Evolutionary conservation across 1,140 invertebrate genomes (phyloP).

Genomic region (Solenopsis invicta): DNA sequence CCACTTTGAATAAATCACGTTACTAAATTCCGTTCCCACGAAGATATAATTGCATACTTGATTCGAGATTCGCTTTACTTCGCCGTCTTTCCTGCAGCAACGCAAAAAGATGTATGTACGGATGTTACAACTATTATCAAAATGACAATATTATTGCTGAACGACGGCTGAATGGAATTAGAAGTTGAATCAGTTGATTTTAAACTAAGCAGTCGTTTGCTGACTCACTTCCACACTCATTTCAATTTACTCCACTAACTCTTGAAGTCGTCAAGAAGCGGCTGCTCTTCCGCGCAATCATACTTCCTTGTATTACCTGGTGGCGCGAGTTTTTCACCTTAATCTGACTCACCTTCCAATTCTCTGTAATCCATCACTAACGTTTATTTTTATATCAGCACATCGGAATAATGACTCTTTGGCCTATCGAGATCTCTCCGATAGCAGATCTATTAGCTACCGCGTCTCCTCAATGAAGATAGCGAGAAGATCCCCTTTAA

Average conservation of each 20-base stretch:
- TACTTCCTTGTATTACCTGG: conserved; percentile 19
- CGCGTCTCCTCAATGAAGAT: background rate
- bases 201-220: conserved; percentile 46
- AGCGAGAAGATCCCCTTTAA: conserved; percentile 25
- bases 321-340: conserved; percentile 9
- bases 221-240: conserved; percentile 48
- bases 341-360: background rate
- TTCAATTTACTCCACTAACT: conserved; percentile 31
- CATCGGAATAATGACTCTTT: background rate
- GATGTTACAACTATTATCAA: conserved; percentile 18
- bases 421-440: background rate
- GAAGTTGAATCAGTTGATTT: conserved; percentile 32
- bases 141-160: conserved; percentile 25
- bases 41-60: conserved; percentile 2
- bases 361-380: conserved; percentile 6
- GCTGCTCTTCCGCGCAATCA: conserved; percentile 28
- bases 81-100: background rate
- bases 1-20: background rate
- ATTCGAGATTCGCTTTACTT: background rate
- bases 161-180: conserved; percentile 10
- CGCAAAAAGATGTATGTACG: background rate
- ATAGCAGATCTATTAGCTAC: too few species aligned
- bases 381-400: background rate
- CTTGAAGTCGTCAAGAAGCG: conserved; percentile 46
- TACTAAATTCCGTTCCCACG: background rate